These are phyloP conservation scores for Anableps anableps DNA, from an alignment of 2,797 vertebrate species.

Conservation along the genomic window DNA sequence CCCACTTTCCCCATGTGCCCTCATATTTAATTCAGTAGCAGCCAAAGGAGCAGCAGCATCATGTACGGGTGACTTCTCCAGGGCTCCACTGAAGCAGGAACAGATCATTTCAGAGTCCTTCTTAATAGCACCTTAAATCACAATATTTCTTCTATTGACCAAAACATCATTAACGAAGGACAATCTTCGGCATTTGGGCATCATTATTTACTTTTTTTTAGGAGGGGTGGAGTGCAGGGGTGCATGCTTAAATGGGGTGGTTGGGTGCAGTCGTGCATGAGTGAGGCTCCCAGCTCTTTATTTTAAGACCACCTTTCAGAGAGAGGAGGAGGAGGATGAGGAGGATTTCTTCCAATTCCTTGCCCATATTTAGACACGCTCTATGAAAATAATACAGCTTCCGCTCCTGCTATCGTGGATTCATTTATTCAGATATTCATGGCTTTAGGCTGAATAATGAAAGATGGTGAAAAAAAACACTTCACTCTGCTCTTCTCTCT, in stretches of 20 bases:
- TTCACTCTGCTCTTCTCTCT: slow-evolving; percentile 41
- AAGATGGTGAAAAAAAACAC: slow-evolving; percentile 58
- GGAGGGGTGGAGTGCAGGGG: slow-evolving; percentile 23
- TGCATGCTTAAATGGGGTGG: slow-evolving; percentile 42
- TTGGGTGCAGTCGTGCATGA: slow-evolving; percentile 68
- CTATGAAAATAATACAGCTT: slow-evolving; percentile 62
- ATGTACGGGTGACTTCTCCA: slow-evolving; percentile 64
- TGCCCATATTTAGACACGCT: slow-evolving; percentile 61
- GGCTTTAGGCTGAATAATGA: slow-evolving; percentile 72
- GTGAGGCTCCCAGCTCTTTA: slow-evolving; percentile 65
- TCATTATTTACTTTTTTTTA: slow-evolving; percentile 23
- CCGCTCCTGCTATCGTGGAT: slow-evolving; percentile 51
- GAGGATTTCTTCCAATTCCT: slow-evolving; percentile 55
- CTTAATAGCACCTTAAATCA: slow-evolving; percentile 46
- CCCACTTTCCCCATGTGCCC: slow-evolving; percentile 35
- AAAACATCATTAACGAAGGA: slow-evolving; percentile 51
- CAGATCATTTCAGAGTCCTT: slow-evolving; percentile 35
- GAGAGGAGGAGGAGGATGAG: slow-evolving; percentile 32
- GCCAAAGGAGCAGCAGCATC: slow-evolving; percentile 32
- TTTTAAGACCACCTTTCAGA: slow-evolving; percentile 69
- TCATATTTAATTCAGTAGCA: slow-evolving; percentile 78
- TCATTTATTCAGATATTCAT: slow-evolving; percentile 77
- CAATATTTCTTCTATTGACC: slow-evolving; percentile 59
- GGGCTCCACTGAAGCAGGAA: slow-evolving; percentile 33
- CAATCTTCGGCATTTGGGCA: slow-evolving; percentile 34